Base-by-base conservation (phyloP, 2,888 invertebrate species). In the Pinctada fucata region DNA sequence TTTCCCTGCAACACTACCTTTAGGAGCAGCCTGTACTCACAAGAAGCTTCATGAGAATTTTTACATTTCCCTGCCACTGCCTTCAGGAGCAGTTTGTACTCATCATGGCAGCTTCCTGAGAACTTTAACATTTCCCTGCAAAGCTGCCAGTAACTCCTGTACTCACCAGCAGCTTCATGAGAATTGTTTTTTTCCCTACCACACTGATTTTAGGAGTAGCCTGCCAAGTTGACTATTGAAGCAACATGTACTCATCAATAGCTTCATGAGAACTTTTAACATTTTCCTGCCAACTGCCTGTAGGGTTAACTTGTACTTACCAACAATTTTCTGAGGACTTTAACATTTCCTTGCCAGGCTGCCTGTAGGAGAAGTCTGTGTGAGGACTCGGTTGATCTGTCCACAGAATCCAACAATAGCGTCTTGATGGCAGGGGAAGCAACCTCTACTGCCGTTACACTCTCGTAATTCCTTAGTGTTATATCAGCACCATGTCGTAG, bases 301-400 rank as follows among this genome's bases (percentile, higher is more conserved):
- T 31, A 31, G 31, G 31, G 31, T 31, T 31, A 31, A 31, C 31
- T 31, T 31, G 31, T 31, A 31, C 88, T 82, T 78, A 92, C 91
- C 88, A 92, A 79, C 72, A 91, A 84, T 64, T 88, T 87, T 2
- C 84, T 82, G 69, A 92, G 87, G 10, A 91, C 85, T 65, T 84
- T 85, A 58, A 88, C 76, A 74, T 91, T 90, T n/a, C 91, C 91
- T 81, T 91, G 91, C 92, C 92, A 92, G 8, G 91, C 89, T 2
- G 91, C 91, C 79, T 92, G 92, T 16, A 91, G 86, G 4, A 92
- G 84, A 2, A 90, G 83, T n/a, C 88, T 85, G 76, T 91, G 90
- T 4, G 87, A 86, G 3, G 90, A 85, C 52, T 89, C 90, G 3
- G 84, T 85, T 4, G 82, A 82, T 68, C 84, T 85, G 58, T 89